phyloP scores from a whole-genome alignment of 2,113 vertebrate genomes.

The Sterrhoptilus dennistouni region DNA sequence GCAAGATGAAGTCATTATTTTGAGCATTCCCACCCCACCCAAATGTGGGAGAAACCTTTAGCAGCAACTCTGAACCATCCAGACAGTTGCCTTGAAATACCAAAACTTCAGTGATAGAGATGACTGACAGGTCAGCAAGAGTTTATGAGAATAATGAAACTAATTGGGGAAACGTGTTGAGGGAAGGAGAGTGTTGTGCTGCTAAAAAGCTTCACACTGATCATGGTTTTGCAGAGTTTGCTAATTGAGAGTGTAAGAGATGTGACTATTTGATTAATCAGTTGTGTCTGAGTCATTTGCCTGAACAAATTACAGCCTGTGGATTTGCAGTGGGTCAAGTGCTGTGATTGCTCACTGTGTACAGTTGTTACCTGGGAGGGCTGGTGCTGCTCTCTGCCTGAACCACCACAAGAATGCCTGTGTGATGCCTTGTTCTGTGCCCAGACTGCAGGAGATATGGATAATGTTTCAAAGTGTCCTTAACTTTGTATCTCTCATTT shows the following conservation, averaged over 20 bases:
- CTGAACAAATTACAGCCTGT: neutral
- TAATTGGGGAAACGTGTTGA: accelerated
- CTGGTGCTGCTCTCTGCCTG: neutral
- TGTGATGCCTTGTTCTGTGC: neutral
- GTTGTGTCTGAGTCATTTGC: neutral
- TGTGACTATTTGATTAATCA: neutral
- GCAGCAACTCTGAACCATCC: neutral
- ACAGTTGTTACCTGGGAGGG: neutral
- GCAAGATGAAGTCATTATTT: neutral
- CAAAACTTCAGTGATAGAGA: neutral
- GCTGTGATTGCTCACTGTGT: conserved; percentile 6
- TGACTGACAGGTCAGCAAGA: neutral
- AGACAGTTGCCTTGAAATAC: neutral
- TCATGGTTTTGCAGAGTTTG: neutral
- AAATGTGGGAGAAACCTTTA: neutral
- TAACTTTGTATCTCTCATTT: neutral
- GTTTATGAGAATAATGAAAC: neutral
- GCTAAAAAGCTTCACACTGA: neutral
- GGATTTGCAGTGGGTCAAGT: neutral
- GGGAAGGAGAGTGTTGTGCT: neutral
- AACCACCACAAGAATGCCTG: neutral
- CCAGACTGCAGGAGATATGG: neutral
- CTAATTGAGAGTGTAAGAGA: neutral
- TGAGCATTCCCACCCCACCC: neutral
- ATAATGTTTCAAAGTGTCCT: conserved; percentile 11